Evolutionary conservation across 1,140 invertebrate species (phyloP), one percentile per base, ranked within the genome.

Genomic region (Hypsibius dujardini): DNA sequence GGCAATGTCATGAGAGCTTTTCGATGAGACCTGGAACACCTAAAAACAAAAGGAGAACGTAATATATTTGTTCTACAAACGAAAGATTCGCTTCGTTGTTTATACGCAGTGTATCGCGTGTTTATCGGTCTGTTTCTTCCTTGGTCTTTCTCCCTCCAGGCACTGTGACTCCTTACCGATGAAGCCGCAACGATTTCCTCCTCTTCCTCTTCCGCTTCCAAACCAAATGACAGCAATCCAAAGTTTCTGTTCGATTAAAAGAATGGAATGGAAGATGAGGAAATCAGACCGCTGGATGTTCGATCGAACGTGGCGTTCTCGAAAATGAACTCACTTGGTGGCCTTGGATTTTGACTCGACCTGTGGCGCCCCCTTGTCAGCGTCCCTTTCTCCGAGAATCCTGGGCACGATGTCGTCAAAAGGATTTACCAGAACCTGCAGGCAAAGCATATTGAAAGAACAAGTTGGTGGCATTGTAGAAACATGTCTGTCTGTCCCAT

Each of bases 191-290:
- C 80, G 1, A 86, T 85, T 80, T 91, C 88, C 73, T 88, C 89
- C 80, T 98, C 95, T 78, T 97, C 94, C 79, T 95, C 93, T 79
- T 98, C 94, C 3, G 92, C 94, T 80, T 98, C 95, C 78, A 92
- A 91, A 0, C 95, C 95, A 80, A 99, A 98, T 0, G 93, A 97
- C 2, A 98, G 81, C 2, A 98, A 81, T 71, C 90, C 92, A 77
- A 95, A 96, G 83, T 98, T 94, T 80, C 90, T 95, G 73, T 28
- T 28, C 28, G 28, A 28, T 28, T 28, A 28, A 28, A 28, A 28
- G 28, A 28, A 28, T 28, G 28, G 28, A 28, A 28, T 71, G n/a
- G 71, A 72, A 47, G 46, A 71, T 1, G 71, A 72, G 70, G 15
- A 15, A 71, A 28, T 28, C 28, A 28, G 28, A 28, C 28, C 28